Evolutionary conservation across 2,888 invertebrate genomes (phyloP), one percentile per base, ranked within the genome.

Genomic region (Drosophila aldrichi): DNA sequence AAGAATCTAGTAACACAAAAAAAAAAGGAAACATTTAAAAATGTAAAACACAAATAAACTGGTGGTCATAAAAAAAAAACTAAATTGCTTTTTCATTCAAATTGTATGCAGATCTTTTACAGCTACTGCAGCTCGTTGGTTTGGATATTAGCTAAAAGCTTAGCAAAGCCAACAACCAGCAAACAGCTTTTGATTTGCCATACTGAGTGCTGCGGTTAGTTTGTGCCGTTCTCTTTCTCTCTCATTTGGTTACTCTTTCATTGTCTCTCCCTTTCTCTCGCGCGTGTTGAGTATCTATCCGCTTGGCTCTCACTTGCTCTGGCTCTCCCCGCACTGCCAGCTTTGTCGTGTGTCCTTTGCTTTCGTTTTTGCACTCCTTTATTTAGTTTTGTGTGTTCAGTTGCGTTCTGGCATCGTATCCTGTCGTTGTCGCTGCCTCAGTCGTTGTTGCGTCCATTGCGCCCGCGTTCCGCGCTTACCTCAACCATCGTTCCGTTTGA

Each of bases 371-470:
- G 78, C 82, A 84, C 81, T 83, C 83, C 79, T 78, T 85, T 89
- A 86, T 90, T 79, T 81, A 83, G 88, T 90, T 90, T 81, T 89
- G 88, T 85, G 79, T 90, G 88, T 81, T 91, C 79, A 87, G 89
- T 89, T 79, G 74, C 66, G 79, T 87, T 79, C 67, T 83, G 84
- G 82, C 84, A 73, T 86, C 74, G 83, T 83, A 74, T 86, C 88
- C 82, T 88, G 72, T 80, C 85, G 88, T 64, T 73, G 70, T 46
- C 68, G 22, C 70, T 73, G 70, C 55, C 52, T n/a, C 22, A 46
- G 20, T 20, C 36, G 69, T 82, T 44, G 16, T 69, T 73, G 70
- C 51, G 36, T 69, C 56, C 48, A 48, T 59, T 57, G 52, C 59
- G 32, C 32, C 34, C 70, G 79, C 62, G 44, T 61, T 46, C 60